A percentile compares a stretch with the other conserved stretches of the same genome.
These are phyloP conservation scores for Drosophila paulistorum DNA, from an alignment of 1,140 invertebrate genomes.

Conservation along the genomic window DNA sequence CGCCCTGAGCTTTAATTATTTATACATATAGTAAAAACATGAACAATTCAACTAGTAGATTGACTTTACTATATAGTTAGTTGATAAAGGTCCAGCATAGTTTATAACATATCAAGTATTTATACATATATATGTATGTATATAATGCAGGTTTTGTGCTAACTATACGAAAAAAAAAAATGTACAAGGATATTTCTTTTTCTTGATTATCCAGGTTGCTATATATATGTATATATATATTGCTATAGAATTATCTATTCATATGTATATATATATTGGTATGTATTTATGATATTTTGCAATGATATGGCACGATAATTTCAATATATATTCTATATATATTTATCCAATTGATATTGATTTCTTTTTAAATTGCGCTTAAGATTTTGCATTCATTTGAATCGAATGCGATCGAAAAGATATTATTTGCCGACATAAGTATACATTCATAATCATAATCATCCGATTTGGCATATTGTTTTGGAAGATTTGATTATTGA, in stretches of 20 bases:
- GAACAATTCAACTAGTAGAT: constrained; percentile 44
- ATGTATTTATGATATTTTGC: constrained; percentile 70
- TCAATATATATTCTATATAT: constrained; percentile 4
- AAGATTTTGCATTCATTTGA: no score
- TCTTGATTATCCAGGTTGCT: constrained; percentile 29
- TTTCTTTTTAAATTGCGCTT: no score
- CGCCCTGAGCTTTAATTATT: constrained; percentile 46
- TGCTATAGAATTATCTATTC: constrained; percentile 36
- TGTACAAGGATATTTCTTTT: constrained; percentile 13
- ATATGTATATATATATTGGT: constrained; percentile 7
- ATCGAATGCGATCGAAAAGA: not conserved
- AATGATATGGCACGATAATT: constrained; percentile 79
- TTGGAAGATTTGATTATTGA: not conserved
- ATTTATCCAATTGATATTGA: not conserved
- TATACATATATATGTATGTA: constrained; percentile 10
- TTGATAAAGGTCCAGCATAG: not conserved
- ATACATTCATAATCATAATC: not conserved
- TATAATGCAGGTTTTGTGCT: constrained; percentile 37
- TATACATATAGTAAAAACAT: constrained; percentile 14
- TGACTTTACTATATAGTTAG: constrained; percentile 14
- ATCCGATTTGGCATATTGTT: not conserved
- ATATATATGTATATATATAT: not conserved
- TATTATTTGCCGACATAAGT: not conserved
- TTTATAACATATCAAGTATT: not conserved
- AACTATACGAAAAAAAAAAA: constrained; percentile 46